Percentiles rank a stretch among this genome's conserved stretches.
These are phyloP conservation scores for Poecile montanus DNA, from an alignment of 2,797 vertebrate genomes.

Conservation along the genomic window DNA sequence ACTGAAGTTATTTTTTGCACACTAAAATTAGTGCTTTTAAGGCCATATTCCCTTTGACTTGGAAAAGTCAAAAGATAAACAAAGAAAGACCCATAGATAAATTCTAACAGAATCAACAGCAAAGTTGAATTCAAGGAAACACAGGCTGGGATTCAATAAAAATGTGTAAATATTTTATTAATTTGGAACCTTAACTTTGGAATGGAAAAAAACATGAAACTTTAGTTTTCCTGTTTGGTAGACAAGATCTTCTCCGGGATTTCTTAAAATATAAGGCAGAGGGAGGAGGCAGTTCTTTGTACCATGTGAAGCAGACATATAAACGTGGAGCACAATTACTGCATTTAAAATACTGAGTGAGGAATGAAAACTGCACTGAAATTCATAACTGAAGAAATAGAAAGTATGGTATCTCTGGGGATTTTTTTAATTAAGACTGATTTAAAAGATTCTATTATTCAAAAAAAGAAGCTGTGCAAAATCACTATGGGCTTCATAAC, in stretches of 20 bases:
- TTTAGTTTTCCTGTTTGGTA: background rate
- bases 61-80: background rate
- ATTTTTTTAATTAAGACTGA: constrained; percentile 39
- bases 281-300: background rate
- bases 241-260: background rate
- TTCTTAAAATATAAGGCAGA: background rate
- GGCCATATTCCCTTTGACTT: background rate
- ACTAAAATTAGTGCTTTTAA: background rate
- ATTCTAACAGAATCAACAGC: background rate
- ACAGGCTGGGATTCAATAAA: background rate
- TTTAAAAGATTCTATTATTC: constrained; percentile 3
- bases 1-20: background rate
- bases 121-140: background rate
- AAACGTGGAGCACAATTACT: background rate
- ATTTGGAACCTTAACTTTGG: background rate
- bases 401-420: background rate
- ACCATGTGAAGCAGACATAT: background rate
- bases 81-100: background rate
- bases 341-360: background rate
- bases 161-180: background rate
- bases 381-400: background rate
- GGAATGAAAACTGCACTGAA: background rate
- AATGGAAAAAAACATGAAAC: background rate
- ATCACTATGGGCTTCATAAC: background rate
- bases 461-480: background rate